Evolutionary conservation across 1,140 invertebrate species (phyloP).

Genomic region (Listronotus oregonensis): DNA sequence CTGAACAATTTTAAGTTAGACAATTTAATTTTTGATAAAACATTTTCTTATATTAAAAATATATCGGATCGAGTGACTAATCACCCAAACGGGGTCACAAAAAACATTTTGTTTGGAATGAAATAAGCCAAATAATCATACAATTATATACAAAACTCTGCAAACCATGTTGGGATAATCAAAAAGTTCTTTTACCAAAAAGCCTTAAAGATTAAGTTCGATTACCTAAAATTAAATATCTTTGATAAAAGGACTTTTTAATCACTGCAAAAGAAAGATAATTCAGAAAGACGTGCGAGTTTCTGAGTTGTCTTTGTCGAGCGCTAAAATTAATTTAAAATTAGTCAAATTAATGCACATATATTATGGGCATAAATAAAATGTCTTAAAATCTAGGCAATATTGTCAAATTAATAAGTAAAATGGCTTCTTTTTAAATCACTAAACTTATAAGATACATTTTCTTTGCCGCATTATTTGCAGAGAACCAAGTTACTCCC

Average conservation of each 20-base stretch:
- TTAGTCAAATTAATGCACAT: too few species aligned
- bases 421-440: neutral
- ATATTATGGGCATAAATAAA: constrained; percentile 3
- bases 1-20: constrained; percentile 42
- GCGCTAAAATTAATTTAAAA: too few species aligned
- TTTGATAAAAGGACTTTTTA: too few species aligned
- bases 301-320: too few species aligned
- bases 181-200: constrained; percentile 5
- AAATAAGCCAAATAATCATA: constrained; percentile 42
- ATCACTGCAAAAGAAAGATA: too few species aligned
- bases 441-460: neutral
- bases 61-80: constrained; percentile 38
- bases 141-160: constrained; percentile 42
- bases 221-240: too few species aligned
- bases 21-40: constrained; percentile 7
- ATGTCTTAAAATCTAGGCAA: neutral
- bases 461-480: neutral
- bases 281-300: too few species aligned
- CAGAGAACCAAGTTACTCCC: neutral
- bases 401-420: neutral
- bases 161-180: neutral
- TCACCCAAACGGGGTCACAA: constrained; percentile 31
- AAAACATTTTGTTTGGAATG: constrained; percentile 44
- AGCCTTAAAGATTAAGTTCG: neutral
- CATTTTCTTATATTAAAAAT: constrained; percentile 41